phyloP scores from a whole-genome alignment of 2,888 invertebrate genomes.

The Dusona sp. region DNA sequence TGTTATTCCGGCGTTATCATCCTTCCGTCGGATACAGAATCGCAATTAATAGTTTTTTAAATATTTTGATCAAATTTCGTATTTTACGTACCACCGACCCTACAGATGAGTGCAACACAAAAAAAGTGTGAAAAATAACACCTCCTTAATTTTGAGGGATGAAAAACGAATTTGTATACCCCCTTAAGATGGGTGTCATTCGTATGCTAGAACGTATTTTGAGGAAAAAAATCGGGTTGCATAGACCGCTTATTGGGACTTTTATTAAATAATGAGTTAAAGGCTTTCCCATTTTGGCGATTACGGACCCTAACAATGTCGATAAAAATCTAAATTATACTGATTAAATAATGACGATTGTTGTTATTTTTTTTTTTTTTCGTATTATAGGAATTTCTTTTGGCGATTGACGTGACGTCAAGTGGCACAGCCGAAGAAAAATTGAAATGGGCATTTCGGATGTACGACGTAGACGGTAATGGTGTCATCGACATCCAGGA shows the following conservation, averaged over 20 bases:
- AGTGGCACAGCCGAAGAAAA: conserved; percentile 99
- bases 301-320: background rate
- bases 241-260: no score
- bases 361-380: conserved; percentile 60
- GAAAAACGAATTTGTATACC: no score
- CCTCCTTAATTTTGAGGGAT: no score
- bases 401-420: conserved; percentile 99
- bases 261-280: background rate
- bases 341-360: background rate
- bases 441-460: conserved; percentile 99
- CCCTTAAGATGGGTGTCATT: no score
- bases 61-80: background rate
- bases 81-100: background rate
- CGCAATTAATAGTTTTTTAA: background rate
- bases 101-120: background rate
- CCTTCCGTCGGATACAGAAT: background rate
- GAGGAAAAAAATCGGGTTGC: no score
- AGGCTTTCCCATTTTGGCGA: background rate
- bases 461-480: conserved; percentile 99
- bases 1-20: background rate
- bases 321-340: background rate
- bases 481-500: conserved; percentile 99
- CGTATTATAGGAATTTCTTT: conserved; percentile 95
- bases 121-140: no score
- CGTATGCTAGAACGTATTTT: no score